These are phyloP conservation scores for Lasioglossum albipes DNA, from an alignment of 1,140 invertebrate species.

Conservation along the genomic window DNA sequence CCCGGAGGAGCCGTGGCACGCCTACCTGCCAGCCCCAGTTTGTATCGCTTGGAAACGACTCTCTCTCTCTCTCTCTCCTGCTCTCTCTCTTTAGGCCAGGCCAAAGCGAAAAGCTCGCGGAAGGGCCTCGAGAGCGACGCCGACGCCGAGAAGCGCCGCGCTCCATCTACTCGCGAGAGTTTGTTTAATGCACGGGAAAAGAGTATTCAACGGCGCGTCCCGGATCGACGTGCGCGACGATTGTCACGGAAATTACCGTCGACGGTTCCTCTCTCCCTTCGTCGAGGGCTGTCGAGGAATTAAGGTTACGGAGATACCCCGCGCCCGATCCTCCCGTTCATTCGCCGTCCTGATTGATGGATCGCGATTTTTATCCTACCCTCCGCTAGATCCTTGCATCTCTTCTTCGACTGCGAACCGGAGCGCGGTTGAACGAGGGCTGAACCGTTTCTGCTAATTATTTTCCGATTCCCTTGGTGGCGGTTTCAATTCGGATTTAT, in stretches of 20 bases:
- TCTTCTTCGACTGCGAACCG: no score
- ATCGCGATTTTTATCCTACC: no score
- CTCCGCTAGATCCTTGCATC: no score
- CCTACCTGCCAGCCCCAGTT: conserved; percentile 11
- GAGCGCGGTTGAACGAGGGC: no score
- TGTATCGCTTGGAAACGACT: conserved; percentile 10
- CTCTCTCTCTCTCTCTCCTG: not conserved
- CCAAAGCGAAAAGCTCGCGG: not conserved
- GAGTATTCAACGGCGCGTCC: conserved; percentile 20
- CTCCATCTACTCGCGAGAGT: conserved; percentile 25
- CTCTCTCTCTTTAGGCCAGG: no score
- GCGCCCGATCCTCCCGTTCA: no score
- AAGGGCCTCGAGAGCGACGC: conserved; percentile 22
- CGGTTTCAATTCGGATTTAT: no score
- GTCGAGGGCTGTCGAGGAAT: conserved; percentile 36
- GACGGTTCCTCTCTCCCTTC: not conserved
- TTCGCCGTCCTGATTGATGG: no score
- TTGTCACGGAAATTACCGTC: conserved; percentile 34
- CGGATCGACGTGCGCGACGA: conserved; percentile 22
- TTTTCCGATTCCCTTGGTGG: no score
- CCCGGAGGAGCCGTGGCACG: not conserved
- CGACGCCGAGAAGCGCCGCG: not conserved
- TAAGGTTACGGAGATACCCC: conserved; percentile 2
- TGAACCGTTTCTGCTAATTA: no score
- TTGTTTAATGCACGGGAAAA: conserved; percentile 48